Evolutionary conservation across 2,888 invertebrate genomes (phyloP), one percentile per base, ranked within the genome.

Genomic region (Anarsia innoxiella): DNA sequence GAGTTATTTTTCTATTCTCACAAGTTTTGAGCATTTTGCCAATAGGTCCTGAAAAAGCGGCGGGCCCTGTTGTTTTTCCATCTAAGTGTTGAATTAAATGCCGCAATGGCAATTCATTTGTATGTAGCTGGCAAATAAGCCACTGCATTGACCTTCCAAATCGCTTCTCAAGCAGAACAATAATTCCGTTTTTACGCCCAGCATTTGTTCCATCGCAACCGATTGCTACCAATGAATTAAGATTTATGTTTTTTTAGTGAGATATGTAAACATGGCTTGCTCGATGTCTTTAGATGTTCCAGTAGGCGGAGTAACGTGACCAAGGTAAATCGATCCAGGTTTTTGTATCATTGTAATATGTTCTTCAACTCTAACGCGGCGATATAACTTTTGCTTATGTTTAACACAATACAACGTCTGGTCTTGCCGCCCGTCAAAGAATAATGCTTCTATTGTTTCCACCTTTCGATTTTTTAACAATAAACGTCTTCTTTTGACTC

Each of bases 151-250:
- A n/a, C n/a, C n/a, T n/a, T n/a, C n/a, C n/a, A n/a, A n/a, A n/a
- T n/a, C n/a, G n/a, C n/a, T n/a, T n/a, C n/a, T n/a, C n/a, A n/a
- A n/a, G n/a, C n/a, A n/a, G n/a, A n/a, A n/a, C n/a, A n/a, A n/a
- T n/a, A n/a, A n/a, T n/a, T n/a, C n/a, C n/a, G n/a, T n/a, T n/a
- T n/a, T n/a, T n/a, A n/a, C n/a, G n/a, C n/a, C n/a, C n/a, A n/a
- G n/a, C n/a, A n/a, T n/a, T n/a, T n/a, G 48, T 44, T 16, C 46
- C 44, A 19, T 48, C 44, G 23, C 46, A 48, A 5, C 48, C 46
- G 12, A 48, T 36, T 3, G 42, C 42, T 9, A 39, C 25, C 3
- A 12, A 23, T n/a, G n/a, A n/a, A n/a, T n/a, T n/a, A n/a, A n/a
- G n/a, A n/a, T n/a, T n/a, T n/a, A n/a, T n/a, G n/a, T 12, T 29